These are phyloP conservation scores for Ariopsis seemanni DNA, from an alignment of 2,113 vertebrate species.

Conservation along the genomic window DNA sequence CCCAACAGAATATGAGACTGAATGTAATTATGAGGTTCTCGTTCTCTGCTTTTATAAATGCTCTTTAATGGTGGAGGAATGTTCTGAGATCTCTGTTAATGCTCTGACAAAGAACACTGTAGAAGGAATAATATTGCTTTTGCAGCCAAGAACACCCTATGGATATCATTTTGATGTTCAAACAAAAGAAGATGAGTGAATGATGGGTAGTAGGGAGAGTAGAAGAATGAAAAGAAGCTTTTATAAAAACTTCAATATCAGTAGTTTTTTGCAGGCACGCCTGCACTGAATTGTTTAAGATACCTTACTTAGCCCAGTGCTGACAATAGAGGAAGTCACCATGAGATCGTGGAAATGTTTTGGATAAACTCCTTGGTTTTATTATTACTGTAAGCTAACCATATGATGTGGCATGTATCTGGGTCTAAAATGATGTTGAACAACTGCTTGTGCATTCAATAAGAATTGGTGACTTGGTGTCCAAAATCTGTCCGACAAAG, in stretches of 20 bases:
- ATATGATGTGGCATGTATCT: conserved; percentile 8
- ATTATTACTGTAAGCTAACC: conserved; percentile 33
- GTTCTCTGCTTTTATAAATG: background rate
- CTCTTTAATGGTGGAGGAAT: background rate
- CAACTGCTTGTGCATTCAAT: background rate
- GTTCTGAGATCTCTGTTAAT: background rate
- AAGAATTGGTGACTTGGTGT: background rate
- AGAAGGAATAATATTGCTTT: background rate
- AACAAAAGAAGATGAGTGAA: background rate
- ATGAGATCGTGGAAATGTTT: conserved; percentile 31
- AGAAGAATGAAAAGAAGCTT: background rate
- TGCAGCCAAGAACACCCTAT: background rate
- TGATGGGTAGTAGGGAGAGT: background rate
- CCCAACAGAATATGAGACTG: background rate
- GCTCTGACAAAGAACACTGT: background rate
- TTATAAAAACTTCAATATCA: background rate
- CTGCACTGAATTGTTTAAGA: background rate
- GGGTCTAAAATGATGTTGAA: background rate
- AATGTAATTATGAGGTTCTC: background rate
- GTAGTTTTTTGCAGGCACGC: background rate
- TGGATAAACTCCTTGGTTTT: conserved; percentile 10
- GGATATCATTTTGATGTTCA: background rate
- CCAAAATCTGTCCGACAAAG: conserved; percentile 6
- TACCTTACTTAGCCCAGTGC: background rate
- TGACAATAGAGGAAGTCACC: background rate